A percentile compares a stretch with the other conserved stretches of the same genome.
Conservation (phyloP, 92 coral and sea anemone genomes). For the Metridium senile region DNA sequence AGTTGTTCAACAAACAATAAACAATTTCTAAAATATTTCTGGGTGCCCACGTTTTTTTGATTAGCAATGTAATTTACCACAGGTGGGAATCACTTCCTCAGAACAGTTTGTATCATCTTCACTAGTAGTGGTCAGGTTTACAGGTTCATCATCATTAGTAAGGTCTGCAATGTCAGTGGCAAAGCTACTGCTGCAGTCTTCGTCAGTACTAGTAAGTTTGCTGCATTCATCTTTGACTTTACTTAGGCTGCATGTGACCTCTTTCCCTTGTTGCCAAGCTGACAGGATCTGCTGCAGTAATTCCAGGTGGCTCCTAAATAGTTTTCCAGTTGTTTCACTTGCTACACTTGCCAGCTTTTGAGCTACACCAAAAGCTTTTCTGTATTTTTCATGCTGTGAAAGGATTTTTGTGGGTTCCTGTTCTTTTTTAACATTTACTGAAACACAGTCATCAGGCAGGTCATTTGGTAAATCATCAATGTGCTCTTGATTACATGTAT, state of each 20-base stretch:
- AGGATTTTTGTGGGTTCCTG: conserved; percentile 10
- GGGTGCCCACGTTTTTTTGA: too few species aligned
- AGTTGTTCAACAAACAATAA: too few species aligned
- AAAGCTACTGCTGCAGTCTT: not conserved
- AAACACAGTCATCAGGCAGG: not conserved
- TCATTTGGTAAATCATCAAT: not conserved
- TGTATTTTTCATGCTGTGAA: conserved; percentile 40
- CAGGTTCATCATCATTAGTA: not conserved
- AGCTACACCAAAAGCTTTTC: conserved; percentile 36
- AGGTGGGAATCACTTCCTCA: not conserved
- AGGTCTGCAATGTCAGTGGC: not conserved
- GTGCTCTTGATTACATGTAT: not conserved
- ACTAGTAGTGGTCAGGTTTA: not conserved
- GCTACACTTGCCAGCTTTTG: conserved; percentile 39
- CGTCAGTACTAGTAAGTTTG: not conserved
- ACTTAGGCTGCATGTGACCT: not conserved
- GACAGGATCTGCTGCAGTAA: conserved; percentile 13
- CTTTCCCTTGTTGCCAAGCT: conserved; percentile 35
- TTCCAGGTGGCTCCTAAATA: conserved; percentile 11
- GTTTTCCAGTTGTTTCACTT: conserved; percentile 34
- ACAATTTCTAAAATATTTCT: too few species aligned
- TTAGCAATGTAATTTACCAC: too few species aligned
- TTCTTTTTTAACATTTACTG: conserved; percentile 3
- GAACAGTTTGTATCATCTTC: not conserved
- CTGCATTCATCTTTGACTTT: not conserved